phyloP scores from a whole-genome alignment of 2,113 vertebrate genomes.

The Tychaedon coryphoeus region DNA sequence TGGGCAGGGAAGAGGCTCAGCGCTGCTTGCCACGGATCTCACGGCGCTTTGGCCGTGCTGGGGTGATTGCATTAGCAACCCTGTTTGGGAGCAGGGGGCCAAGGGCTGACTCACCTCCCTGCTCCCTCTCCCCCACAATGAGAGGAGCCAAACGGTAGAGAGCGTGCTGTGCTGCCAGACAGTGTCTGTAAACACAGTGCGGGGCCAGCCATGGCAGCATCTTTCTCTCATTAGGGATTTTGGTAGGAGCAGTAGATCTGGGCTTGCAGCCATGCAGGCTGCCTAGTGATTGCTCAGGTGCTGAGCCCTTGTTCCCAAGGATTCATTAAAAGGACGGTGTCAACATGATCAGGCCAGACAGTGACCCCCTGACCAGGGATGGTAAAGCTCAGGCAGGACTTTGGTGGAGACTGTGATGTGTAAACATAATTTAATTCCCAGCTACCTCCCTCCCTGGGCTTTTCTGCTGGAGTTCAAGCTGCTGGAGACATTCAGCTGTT shows the following conservation, averaged over 20 bases:
- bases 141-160: slow-evolving; percentile 77
- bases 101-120: slow-evolving; percentile 76
- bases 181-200: slow-evolving; percentile 60
- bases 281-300: slow-evolving; percentile 35
- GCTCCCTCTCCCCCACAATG: slow-evolving; percentile 10
- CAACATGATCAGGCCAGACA: neutral
- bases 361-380: neutral
- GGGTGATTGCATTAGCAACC: slow-evolving; percentile 54
- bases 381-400: neutral
- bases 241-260: slow-evolving; percentile 63
- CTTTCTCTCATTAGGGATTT: slow-evolving; percentile 79
- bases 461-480: neutral
- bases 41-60: slow-evolving; percentile 27
- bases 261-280: slow-evolving; percentile 27
- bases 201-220: slow-evolving; percentile 75
- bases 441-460: neutral
- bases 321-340: slow-evolving; percentile 32
- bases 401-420: neutral
- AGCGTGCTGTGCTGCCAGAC: slow-evolving; percentile 72
- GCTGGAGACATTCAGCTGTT: neutral
- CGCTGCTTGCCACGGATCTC: slow-evolving; percentile 15
- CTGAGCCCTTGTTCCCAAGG: neutral
- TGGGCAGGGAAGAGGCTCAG: neutral
- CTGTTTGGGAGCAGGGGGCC: slow-evolving; percentile 60
- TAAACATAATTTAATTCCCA: neutral